A percentile compares a stretch with the other conserved stretches of the same genome.
Evolutionary conservation across 2,113 vertebrate genomes (phyloP).

Genomic region (Plotosus lineatus): DNA sequence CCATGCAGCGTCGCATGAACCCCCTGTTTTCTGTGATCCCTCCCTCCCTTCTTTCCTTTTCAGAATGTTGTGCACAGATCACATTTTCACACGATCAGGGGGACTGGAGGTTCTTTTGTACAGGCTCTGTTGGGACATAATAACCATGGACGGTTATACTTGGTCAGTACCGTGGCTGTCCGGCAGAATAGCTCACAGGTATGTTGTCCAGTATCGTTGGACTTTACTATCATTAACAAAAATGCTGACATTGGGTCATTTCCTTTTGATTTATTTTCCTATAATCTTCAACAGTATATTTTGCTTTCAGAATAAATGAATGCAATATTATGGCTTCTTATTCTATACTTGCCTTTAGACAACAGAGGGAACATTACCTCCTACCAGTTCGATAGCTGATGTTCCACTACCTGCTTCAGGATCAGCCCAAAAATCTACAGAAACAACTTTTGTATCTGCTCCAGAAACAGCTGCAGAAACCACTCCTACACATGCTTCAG

Average conservation of each 20-base stretch:
- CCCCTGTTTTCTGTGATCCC: conserved; percentile 53
- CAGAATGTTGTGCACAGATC: conserved; percentile 58
- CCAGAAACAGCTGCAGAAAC: conserved; percentile 49
- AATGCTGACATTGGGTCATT: neutral
- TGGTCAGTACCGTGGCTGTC: conserved; percentile 61
- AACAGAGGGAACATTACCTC: conserved; percentile 6
- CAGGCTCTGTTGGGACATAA: conserved; percentile 56
- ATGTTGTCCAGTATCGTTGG: neutral
- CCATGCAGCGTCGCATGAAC: conserved; percentile 50
- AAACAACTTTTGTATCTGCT: neutral
- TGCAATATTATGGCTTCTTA: neutral
- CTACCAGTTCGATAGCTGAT: conserved; percentile 44
- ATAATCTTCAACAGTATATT: neutral
- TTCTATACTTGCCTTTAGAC: conserved; percentile 46
- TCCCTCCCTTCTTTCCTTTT: neutral
- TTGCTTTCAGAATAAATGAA: neutral
- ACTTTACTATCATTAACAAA: neutral
- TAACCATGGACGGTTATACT: conserved; percentile 60
- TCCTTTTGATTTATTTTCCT: neutral
- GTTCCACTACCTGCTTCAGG: neutral
- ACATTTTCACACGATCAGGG: conserved; percentile 61
- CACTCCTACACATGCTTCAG: neutral
- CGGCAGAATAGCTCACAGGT: conserved; percentile 75
- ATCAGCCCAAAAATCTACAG: neutral
- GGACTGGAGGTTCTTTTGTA: conserved; percentile 41